These are phyloP conservation scores for Nerophis lumbriciformis DNA, from an alignment of 2,113 vertebrate genomes.

Conservation along the genomic window DNA sequence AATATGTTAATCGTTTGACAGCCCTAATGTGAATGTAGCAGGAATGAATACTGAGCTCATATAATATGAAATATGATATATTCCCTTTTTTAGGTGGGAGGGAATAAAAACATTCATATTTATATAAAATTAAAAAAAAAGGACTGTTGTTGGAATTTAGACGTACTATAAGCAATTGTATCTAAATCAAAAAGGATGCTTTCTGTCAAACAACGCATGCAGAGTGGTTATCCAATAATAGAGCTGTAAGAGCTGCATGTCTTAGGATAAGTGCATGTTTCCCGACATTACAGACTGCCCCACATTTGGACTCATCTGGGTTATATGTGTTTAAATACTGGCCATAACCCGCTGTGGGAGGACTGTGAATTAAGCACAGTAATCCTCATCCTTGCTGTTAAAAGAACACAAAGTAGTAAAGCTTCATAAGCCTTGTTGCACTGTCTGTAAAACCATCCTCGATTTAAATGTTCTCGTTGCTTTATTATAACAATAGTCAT, in stretches of 20 bases:
- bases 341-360: constrained; percentile 39
- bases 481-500: constrained; percentile 17
- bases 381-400: constrained; percentile 52
- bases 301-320: constrained; percentile 53
- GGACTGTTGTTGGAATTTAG: too few relatives aligned
- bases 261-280: constrained; percentile 39
- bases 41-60: too few relatives aligned
- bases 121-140: too few relatives aligned
- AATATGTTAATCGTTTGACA: too few relatives aligned
- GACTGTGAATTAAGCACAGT: constrained; percentile 51
- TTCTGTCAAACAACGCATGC: not conserved
- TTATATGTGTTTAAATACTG: constrained; percentile 53
- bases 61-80: too few relatives aligned
- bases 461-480: constrained; percentile 18
- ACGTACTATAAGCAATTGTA: too few relatives aligned
- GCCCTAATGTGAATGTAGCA: too few relatives aligned
- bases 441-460: constrained; percentile 22
- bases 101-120: too few relatives aligned
- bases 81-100: too few relatives aligned
- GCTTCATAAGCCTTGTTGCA: constrained; percentile 33
- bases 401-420: constrained; percentile 36
- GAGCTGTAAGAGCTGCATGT: constrained; percentile 17
- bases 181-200: too few relatives aligned
- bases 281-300: constrained; percentile 41
- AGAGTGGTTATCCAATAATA: not conserved